Conservation (phyloP, 1,140 invertebrate species). For the Drosophila mayri region DNA sequence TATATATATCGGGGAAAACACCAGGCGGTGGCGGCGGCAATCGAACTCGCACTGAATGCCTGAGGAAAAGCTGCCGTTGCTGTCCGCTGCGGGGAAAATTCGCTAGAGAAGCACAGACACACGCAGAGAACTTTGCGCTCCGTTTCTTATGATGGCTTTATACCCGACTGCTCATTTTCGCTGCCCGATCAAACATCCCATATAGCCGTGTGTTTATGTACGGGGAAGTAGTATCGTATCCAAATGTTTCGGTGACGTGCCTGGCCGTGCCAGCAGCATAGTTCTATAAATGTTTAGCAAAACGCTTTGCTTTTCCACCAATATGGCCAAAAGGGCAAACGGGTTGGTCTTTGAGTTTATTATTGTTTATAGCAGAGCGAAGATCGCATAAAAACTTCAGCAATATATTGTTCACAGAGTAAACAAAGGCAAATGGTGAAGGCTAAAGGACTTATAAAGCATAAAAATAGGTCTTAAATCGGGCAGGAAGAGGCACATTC, state of each 20-base stretch:
- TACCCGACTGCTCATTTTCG: conserved; percentile 26
- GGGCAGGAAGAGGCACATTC: neutral
- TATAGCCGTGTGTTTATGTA: conserved; percentile 32
- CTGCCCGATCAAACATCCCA: conserved; percentile 25
- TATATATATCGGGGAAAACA: conserved; percentile 13
- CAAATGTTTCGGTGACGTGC: conserved; percentile 22
- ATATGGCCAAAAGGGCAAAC: conserved; percentile 45
- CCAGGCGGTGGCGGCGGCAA: conserved; percentile 52
- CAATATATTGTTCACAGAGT: conserved; percentile 6
- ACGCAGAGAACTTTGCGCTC: conserved; percentile 43
- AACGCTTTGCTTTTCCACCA: conserved; percentile 14
- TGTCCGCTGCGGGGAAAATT: conserved; percentile 54
- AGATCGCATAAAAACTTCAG: conserved; percentile 44
- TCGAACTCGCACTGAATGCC: conserved; percentile 67
- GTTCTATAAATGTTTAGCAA: conserved; percentile 75
- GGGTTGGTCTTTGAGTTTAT: conserved; percentile 50
- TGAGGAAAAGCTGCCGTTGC: conserved; percentile 43
- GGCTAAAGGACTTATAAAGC: too few relatives aligned
- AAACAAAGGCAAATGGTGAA: conserved; percentile 4
- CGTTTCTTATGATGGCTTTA: conserved; percentile 30
- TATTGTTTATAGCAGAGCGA: conserved; percentile 4
- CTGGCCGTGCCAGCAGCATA: conserved; percentile 33
- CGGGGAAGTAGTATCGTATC: neutral
- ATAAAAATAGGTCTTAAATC: neutral
- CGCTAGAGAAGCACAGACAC: conserved; percentile 52